Conservation (phyloP, 2,797 vertebrate genomes). For the Adrianichthys oophorus region DNA sequence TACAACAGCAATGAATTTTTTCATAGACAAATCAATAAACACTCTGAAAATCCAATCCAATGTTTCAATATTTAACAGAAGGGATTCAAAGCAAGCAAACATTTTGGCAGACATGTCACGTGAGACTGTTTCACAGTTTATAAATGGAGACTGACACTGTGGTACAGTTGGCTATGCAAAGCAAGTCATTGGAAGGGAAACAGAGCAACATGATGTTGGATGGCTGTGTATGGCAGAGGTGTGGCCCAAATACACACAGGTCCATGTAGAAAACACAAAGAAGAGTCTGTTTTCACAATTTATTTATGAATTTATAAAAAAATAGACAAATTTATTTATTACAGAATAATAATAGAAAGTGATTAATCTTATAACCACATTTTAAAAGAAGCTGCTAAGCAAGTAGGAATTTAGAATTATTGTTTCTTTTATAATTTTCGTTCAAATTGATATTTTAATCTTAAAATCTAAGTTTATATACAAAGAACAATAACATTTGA, state of each 20-base stretch:
- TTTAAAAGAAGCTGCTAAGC: too few relatives aligned
- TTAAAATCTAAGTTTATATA: too few relatives aligned
- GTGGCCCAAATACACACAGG: constrained; percentile 1
- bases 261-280: too few relatives aligned
- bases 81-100: constrained; percentile 38
- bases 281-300: constrained; percentile 1
- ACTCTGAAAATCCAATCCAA: constrained; percentile 33
- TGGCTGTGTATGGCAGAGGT: constrained; percentile 3
- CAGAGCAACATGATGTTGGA: background rate
- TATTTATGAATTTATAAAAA: background rate
- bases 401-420: too few relatives aligned
- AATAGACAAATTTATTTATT: too few relatives aligned
- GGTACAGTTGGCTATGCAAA: constrained; percentile 53
- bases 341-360: background rate
- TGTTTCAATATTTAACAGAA: constrained; percentile 29
- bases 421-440: too few relatives aligned
- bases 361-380: too few relatives aligned
- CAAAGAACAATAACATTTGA: too few relatives aligned
- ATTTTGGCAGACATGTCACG: constrained; percentile 26
- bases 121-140: constrained; percentile 40
- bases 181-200: constrained; percentile 23
- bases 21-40: constrained; percentile 36
- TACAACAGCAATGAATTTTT: constrained; percentile 20
- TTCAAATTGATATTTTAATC: too few relatives aligned
- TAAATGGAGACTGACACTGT: constrained; percentile 28